A percentile compares a stretch with the other conserved stretches of the same genome.
phyloP scores from a whole-genome alignment of 1,140 invertebrate species.

The Campodea augens region DNA sequence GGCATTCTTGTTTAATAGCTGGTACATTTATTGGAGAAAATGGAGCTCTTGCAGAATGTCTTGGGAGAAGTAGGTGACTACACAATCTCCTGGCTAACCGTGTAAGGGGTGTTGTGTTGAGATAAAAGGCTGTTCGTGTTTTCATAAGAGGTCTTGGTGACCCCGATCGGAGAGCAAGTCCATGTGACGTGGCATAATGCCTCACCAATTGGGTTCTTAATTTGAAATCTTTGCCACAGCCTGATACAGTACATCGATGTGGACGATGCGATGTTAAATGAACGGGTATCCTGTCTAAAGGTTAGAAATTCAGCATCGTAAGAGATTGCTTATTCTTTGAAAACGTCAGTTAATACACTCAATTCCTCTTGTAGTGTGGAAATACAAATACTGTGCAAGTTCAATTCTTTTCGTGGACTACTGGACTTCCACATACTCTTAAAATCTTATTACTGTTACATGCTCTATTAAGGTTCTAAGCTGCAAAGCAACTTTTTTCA shows the following conservation, averaged over 20 bases:
- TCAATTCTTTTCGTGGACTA: no score
- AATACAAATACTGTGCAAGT: no score
- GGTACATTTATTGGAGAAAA: slow-evolving; percentile 67
- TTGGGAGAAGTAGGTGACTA: slow-evolving; percentile 55
- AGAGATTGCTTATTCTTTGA: no score
- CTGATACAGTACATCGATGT: slow-evolving; percentile 69
- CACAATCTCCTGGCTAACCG: slow-evolving; percentile 68
- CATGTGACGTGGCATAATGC: slow-evolving; percentile 81
- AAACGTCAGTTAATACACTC: no score
- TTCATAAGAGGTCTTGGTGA: slow-evolving; percentile 87
- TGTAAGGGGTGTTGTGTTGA: slow-evolving; percentile 72
- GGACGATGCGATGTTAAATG: slow-evolving; percentile 43
- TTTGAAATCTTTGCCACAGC: slow-evolving; percentile 86
- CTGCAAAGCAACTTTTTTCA: no score
- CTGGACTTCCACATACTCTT: slow-evolving; percentile 18
- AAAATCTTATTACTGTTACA: not conserved
- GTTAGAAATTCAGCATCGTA: no score
- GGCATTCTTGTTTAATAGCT: slow-evolving; percentile 66
- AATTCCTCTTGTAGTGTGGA: no score
- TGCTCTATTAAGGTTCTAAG: no score
- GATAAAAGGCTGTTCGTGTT: slow-evolving; percentile 85
- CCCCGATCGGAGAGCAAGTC: slow-evolving; percentile 42
- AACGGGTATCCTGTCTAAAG: no score
- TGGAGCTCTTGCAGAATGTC: slow-evolving; percentile 70
- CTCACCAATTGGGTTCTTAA: slow-evolving; percentile 75